Evolutionary conservation across 2,797 vertebrate species (phyloP), one percentile per base, ranked within the genome.

Genomic region (Sebastes oblongus): DNA sequence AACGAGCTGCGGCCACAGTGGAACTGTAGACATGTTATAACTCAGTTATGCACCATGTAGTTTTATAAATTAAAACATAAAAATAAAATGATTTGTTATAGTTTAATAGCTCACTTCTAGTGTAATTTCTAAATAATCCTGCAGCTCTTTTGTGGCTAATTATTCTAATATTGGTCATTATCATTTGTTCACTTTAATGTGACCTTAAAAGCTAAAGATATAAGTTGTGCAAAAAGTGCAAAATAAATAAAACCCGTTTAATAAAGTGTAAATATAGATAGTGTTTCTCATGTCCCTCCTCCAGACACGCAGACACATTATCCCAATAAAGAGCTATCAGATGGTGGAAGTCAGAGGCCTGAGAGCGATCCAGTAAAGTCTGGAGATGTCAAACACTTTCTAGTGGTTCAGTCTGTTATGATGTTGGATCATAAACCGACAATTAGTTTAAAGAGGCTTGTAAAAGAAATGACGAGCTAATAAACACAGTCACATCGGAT

Each of bases 371-470:
- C 88, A 73, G 86, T 76, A 30, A 85, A 89, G 86, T 87, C 72
- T 87, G 65, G 8, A 78, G 4, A 87, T 88, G 91, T 93, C 91
- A 93, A 93, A 93, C 90, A 92, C 42, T 66, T 56, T 88, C 9
- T 89, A 87, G 91, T 88, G 90, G 67, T 64, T 78, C 71, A 62
- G 69, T 71, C 77, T 91, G 89, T 91, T 88, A 91, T 91, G 92
- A 91, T 91, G 81, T 88, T 86, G 88, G 79, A 88, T 66, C 80
- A 80, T 90, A 89, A 91, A 89, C 77, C 83, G 71, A 74, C 88
- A 86, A 89, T 91, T 89, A 89, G 87, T 92, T 86, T 92, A 86
- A 86, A 91, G 90, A 90, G 89, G 84, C 81, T 66, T 88, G 88
- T 87, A 89, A 87, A 89, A 90, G 70, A 83, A 81, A 72, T 84